Percentiles rank a stretch among this genome's conserved stretches.
Evolutionary conservation across 1,140 invertebrate species (phyloP).

Genomic region (Pseudachorutes palmiensis): DNA sequence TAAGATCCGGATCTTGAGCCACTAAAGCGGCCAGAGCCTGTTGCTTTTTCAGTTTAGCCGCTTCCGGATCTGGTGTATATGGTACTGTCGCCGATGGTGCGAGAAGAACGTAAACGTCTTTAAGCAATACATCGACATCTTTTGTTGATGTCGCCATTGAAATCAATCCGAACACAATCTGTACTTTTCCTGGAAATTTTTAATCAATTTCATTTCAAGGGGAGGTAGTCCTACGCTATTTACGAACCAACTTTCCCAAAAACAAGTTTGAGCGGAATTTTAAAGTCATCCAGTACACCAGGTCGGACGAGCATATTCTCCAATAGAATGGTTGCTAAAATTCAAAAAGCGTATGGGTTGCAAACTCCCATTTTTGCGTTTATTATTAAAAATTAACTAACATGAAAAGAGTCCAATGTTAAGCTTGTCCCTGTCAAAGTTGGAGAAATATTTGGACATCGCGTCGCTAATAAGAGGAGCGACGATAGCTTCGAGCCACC

Average conservation of each 20-base stretch:
- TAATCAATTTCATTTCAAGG: not conserved
- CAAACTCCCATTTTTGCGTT: not conserved
- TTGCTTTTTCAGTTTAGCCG: constrained; percentile 2
- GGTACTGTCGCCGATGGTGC: not conserved
- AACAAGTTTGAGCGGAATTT: not conserved
- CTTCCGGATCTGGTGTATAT: not conserved
- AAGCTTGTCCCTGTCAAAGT: not conserved
- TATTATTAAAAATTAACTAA: not conserved
- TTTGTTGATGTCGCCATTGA: not conserved
- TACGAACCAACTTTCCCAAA: constrained; percentile 5
- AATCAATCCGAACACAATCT: not conserved
- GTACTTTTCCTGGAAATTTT: not conserved
- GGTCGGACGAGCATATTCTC: not conserved
- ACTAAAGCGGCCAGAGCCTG: not conserved
- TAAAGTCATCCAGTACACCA: not conserved
- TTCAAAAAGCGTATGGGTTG: not conserved
- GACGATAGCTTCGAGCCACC: not conserved
- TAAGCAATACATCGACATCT: not conserved
- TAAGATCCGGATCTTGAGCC: not conserved
- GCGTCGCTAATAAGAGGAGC: not conserved
- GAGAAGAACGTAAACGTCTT: constrained; percentile 5
- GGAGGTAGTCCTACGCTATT: not conserved
- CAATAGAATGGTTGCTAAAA: not conserved
- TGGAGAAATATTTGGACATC: not conserved
- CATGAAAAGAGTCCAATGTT: not conserved